Evolutionary conservation across 2,888 invertebrate species (phyloP).

Genomic region (Schrankia costaestrigalis): DNA sequence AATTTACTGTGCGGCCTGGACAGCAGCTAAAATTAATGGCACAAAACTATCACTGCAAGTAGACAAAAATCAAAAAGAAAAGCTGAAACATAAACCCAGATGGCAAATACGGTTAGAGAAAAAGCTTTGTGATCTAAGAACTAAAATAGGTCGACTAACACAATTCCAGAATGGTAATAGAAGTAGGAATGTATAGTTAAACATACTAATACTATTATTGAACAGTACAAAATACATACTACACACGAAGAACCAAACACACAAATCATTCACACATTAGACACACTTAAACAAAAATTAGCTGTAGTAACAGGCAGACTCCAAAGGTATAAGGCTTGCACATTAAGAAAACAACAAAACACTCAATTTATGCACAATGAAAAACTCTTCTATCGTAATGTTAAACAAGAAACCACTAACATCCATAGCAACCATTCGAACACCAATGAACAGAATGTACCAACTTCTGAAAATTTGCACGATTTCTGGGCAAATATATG

Average conservation of each 20-base stretch:
- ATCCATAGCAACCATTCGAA: too few relatives aligned
- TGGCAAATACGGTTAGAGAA: neutral
- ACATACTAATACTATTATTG: neutral
- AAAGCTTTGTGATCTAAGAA: neutral
- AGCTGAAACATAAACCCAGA: neutral
- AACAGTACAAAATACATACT: neutral
- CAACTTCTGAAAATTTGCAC: too few relatives aligned
- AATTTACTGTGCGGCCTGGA: neutral
- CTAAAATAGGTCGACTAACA: neutral
- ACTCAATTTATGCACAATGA: constrained; percentile 1
- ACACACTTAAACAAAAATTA: constrained; percentile 9
- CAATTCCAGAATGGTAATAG: neutral
- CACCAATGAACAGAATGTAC: too few relatives aligned
- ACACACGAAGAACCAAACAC: neutral
- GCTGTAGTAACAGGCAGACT: too few relatives aligned
- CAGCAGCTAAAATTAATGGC: neutral
- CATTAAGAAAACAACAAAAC: constrained; percentile 3
- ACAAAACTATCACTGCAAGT: neutral
- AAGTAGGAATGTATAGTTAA: neutral
- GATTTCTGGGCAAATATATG: too few relatives aligned
- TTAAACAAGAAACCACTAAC: neutral
- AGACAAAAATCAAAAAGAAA: neutral
- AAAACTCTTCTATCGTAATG: constrained; percentile 1
- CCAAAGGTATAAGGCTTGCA: neutral
- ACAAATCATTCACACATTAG: neutral